phyloP scores from a whole-genome alignment of 2,888 invertebrate species.

The Agrenia bidenticulata region DNA sequence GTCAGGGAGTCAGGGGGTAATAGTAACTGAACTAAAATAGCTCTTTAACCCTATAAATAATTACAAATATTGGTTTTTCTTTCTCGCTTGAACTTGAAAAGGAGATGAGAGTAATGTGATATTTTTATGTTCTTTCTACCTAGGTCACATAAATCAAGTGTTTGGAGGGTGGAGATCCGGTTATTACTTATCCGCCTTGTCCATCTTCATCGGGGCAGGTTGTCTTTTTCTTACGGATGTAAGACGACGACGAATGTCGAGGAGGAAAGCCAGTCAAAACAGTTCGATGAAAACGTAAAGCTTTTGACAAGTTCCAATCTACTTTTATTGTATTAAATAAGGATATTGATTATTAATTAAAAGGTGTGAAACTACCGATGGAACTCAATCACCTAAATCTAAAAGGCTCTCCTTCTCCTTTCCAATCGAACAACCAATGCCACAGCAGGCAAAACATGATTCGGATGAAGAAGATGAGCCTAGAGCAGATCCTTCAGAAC shows the following conservation, averaged over 20 bases:
- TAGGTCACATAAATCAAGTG: slow-evolving; percentile 78
- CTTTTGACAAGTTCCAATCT: not conserved
- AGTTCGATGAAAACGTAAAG: slow-evolving; percentile 47
- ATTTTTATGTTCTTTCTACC: not conserved
- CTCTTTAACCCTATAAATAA: not conserved
- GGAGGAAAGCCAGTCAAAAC: slow-evolving; percentile 39
- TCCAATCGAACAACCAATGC: slow-evolving; percentile 46
- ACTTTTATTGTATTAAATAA: not conserved
- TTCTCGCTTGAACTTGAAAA: not conserved
- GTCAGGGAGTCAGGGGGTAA: too few species aligned
- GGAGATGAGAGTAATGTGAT: not conserved
- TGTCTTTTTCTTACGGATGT: slow-evolving; percentile 78
- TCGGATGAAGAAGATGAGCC: slow-evolving; percentile 46
- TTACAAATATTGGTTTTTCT: not conserved
- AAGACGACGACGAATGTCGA: slow-evolving; percentile 63
- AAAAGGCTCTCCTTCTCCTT: slow-evolving; percentile 56
- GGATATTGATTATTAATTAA: not conserved
- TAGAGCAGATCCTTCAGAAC: slow-evolving; percentile 36
- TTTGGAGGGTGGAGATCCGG: slow-evolving; percentile 69
- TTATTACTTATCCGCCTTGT: slow-evolving; percentile 79
- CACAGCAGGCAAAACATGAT: slow-evolving; percentile 40
- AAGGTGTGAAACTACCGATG: slow-evolving; percentile 55
- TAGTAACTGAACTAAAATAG: too few species aligned
- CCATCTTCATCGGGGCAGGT: slow-evolving; percentile 72
- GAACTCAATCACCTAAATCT: slow-evolving; percentile 59